Evolutionary conservation across 2,888 invertebrate genomes (phyloP).

Genomic region (Elmis aenea): DNA sequence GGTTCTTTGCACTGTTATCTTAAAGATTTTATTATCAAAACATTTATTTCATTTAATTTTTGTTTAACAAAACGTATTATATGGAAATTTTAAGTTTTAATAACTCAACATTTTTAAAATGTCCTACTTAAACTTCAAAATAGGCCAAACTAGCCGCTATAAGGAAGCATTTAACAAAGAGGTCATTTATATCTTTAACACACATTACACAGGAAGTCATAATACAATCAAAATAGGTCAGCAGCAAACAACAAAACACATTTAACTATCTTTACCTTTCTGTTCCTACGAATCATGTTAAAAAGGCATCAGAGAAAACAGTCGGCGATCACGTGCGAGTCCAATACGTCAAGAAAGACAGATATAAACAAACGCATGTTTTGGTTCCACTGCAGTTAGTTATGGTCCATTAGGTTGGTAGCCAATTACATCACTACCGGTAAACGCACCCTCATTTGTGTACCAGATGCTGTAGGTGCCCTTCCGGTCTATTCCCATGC

Average conservation of each 20-base stretch:
- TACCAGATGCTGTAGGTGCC: constrained; percentile 8
- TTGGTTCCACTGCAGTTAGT: constrained; percentile 21
- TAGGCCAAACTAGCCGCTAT: too few species aligned
- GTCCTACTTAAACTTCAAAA: too few species aligned
- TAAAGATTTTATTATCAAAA: too few species aligned
- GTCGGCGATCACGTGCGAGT: constrained; percentile 18
- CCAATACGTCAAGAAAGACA: too few species aligned
- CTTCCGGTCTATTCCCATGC: constrained; percentile 15
- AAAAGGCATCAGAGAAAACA: constrained; percentile 20
- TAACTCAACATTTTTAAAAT: too few species aligned
- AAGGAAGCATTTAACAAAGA: too few species aligned
- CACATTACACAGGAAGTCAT: too few species aligned
- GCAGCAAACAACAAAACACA: neutral
- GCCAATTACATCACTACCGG: constrained; percentile 17
- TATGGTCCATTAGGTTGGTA: constrained; percentile 16
- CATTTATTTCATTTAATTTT: too few species aligned
- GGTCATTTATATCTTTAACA: too few species aligned
- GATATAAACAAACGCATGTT: constrained; percentile 14
- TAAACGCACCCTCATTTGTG: constrained; percentile 18
- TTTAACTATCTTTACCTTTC: constrained; percentile 35
- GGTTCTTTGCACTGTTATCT: too few species aligned
- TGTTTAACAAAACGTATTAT: too few species aligned
- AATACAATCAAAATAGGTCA: neutral
- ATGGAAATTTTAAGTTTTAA: too few species aligned
- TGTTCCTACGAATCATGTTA: constrained; percentile 36